phyloP scores from a whole-genome alignment of 2,113 vertebrate genomes.

The Lampris megalopsis region DNA sequence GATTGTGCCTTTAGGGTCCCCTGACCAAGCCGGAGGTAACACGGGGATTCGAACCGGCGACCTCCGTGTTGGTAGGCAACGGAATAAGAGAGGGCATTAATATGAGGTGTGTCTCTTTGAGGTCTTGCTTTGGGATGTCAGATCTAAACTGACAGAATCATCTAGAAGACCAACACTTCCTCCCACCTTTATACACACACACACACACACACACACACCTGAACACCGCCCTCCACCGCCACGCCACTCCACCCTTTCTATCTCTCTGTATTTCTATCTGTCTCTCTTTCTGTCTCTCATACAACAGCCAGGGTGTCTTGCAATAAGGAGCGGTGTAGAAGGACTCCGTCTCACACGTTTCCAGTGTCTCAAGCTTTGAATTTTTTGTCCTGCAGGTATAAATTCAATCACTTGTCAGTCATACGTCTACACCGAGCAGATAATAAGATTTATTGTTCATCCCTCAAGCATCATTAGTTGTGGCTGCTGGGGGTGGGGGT shows the following conservation, averaged over 20 bases:
- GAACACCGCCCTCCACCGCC: no score
- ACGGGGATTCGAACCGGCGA: no score
- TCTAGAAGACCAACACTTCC: constrained; percentile 55
- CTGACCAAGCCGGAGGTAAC: no score
- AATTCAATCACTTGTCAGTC: no score
- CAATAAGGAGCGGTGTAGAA: neutral
- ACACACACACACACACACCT: constrained; percentile 11
- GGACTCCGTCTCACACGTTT: constrained; percentile 19
- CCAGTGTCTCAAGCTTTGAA: neutral
- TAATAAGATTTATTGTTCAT: no score
- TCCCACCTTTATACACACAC: constrained; percentile 56
- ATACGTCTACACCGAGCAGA: no score
- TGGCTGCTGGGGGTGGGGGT: no score
- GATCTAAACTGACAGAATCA: constrained; percentile 67
- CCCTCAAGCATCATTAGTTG: no score
- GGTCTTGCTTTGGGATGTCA: constrained; percentile 49
- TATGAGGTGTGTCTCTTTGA: constrained; percentile 67
- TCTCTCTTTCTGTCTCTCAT: constrained; percentile 30
- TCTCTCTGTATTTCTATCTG: no score
- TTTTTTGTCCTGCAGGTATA: no score
- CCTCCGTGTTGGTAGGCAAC: no score
- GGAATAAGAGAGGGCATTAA: constrained; percentile 50
- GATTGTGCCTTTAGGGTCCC: no score
- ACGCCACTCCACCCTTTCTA: neutral
- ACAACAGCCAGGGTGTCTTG: constrained; percentile 6